Percentiles rank a stretch among this genome's conserved stretches.
phyloP scores from a whole-genome alignment of 2,113 vertebrate species.

The Heterotis niloticus region DNA sequence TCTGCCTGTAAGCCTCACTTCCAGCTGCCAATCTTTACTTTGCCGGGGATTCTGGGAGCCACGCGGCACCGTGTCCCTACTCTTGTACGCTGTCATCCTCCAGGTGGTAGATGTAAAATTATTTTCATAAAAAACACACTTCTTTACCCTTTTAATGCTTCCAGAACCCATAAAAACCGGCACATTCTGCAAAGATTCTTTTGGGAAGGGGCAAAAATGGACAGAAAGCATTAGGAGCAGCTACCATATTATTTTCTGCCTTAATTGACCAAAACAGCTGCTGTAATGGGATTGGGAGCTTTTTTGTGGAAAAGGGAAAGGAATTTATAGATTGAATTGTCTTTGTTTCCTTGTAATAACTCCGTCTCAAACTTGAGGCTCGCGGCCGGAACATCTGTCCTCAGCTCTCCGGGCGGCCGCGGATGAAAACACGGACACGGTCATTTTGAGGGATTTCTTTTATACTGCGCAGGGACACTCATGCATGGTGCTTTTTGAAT shows the following conservation, averaged over 20 bases:
- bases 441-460: slow-evolving; percentile 78
- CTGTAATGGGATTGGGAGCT: slow-evolving; percentile 68
- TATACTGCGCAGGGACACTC: slow-evolving; percentile 91
- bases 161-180: slow-evolving; percentile 69
- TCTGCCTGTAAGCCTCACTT: slow-evolving; percentile 95
- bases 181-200: slow-evolving; percentile 57
- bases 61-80: slow-evolving; percentile 80
- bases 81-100: slow-evolving; percentile 87
- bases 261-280: slow-evolving; percentile 70
- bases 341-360: slow-evolving; percentile 76
- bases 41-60: slow-evolving; percentile 79
- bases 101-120: slow-evolving; percentile 87
- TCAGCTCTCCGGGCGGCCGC: slow-evolving; percentile 76
- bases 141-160: slow-evolving; percentile 62
- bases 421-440: slow-evolving; percentile 85
- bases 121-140: slow-evolving; percentile 84
- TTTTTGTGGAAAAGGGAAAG: slow-evolving; percentile 67
- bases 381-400: slow-evolving; percentile 66
- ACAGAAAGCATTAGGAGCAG: slow-evolving; percentile 52
- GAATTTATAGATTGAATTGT: slow-evolving; percentile 57
- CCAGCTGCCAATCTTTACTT: slow-evolving; percentile 95
- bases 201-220: slow-evolving; percentile 43
- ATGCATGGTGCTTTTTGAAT: slow-evolving; percentile 98
- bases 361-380: slow-evolving; percentile 60
- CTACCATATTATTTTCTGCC: slow-evolving; percentile 58